Evolutionary conservation across 2,888 invertebrate species (phyloP).

Genomic region (Tachystola acroxantha): DNA sequence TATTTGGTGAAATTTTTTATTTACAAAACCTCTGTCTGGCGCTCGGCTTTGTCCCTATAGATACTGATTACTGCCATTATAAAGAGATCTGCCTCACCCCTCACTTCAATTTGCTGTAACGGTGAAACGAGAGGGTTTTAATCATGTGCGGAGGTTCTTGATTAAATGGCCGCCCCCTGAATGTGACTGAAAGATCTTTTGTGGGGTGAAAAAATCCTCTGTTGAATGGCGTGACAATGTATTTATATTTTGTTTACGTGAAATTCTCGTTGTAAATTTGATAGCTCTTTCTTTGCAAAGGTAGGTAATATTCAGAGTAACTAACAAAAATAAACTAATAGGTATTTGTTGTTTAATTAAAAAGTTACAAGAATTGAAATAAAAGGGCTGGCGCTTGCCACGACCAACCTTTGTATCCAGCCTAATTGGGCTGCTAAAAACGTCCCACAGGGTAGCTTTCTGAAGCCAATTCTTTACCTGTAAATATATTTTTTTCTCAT

Average conservation of each 20-base stretch:
- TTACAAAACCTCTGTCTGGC: background rate
- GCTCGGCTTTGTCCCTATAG: background rate
- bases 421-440: too few species aligned
- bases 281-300: too few species aligned
- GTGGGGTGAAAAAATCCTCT: background rate
- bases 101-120: background rate
- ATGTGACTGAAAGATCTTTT: background rate
- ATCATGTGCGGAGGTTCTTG: background rate
- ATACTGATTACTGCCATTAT: background rate
- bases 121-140: background rate
- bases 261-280: background rate
- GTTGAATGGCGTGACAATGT: background rate
- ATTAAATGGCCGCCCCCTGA: background rate
- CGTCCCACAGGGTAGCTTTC: too few species aligned
- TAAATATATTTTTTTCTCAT: too few species aligned
- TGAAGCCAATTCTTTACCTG: too few species aligned
- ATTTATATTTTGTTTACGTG: background rate
- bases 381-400: too few species aligned
- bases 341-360: too few species aligned
- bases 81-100: background rate
- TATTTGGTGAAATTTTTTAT: conserved; percentile 6
- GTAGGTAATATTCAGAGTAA: too few species aligned
- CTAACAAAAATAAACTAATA: too few species aligned
- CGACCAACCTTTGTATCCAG: too few species aligned
- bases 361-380: too few species aligned